Percentiles rank a stretch among this genome's conserved stretches.
These are phyloP conservation scores for Alca torda DNA, from an alignment of 2,797 vertebrate genomes.

Conservation along the genomic window DNA sequence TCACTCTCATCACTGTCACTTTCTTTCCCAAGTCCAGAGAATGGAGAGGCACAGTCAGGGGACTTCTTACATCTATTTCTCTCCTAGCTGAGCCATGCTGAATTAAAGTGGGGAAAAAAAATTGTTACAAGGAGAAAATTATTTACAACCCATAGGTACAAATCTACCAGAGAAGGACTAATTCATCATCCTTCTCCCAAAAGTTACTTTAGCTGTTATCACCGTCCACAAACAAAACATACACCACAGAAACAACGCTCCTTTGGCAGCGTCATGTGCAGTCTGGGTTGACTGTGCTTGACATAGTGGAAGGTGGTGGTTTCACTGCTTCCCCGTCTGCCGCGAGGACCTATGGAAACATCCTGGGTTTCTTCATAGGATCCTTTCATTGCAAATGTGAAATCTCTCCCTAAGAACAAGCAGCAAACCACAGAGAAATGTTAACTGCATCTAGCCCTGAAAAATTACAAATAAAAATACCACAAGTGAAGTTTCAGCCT, in stretches of 20 bases:
- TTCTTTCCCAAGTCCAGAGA: conserved; percentile 41
- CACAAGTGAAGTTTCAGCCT: not conserved
- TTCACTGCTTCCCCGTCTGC: not conserved
- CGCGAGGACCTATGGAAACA: not conserved
- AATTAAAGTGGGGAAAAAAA: not conserved
- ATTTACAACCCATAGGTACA: not conserved
- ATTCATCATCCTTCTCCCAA: not conserved
- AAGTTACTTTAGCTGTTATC: not conserved
- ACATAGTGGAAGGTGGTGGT: conserved; percentile 20
- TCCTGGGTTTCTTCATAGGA: conserved; percentile 41
- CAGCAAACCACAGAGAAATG: not conserved
- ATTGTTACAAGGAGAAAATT: not conserved
- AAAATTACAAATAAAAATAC: not conserved
- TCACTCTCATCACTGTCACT: conserved; percentile 54
- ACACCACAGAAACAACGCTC: not conserved
- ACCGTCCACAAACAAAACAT: not conserved
- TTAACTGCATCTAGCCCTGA: not conserved
- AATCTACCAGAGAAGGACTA: not conserved
- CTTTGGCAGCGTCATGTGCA: conserved; percentile 19
- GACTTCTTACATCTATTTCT: not conserved
- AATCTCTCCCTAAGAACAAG: conserved; percentile 28
- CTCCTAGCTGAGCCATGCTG: conserved; percentile 14
- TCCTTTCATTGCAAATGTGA: conserved; percentile 29
- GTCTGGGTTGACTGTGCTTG: conserved; percentile 47
- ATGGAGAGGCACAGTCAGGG: conserved; percentile 59